These are phyloP conservation scores for Incurvaria masculella DNA, from an alignment of 2,888 invertebrate species.

Conservation along the genomic window DNA sequence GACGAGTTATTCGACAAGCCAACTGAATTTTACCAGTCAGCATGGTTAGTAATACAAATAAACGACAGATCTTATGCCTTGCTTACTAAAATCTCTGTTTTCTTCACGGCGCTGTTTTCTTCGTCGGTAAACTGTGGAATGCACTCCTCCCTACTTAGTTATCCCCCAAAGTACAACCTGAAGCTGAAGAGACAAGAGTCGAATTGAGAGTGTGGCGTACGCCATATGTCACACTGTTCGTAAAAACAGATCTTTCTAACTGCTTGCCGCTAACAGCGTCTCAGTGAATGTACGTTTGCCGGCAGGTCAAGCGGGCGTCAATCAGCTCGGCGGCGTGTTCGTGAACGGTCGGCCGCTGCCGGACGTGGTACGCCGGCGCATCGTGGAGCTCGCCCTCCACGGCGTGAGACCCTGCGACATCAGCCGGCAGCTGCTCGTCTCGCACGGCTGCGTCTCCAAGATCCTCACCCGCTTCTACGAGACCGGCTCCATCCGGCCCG, in stretches of 20 bases:
- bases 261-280: background rate
- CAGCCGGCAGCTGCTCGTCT: slow-evolving; percentile 90
- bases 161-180: too few species aligned
- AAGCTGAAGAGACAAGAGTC: too few species aligned
- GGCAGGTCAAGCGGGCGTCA: slow-evolving; percentile 94
- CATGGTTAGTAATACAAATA: too few species aligned
- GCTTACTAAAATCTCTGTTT: too few species aligned
- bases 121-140: too few species aligned
- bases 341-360: slow-evolving; percentile 97
- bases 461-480: slow-evolving; percentile 95
- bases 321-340: slow-evolving; percentile 95
- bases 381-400: slow-evolving; percentile 91
- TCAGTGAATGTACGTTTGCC: slow-evolving; percentile 10
- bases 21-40: too few species aligned
- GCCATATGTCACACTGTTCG: too few species aligned
- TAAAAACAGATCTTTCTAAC: background rate
- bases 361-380: slow-evolving; percentile 88
- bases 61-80: too few species aligned
- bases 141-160: too few species aligned
- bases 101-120: too few species aligned
- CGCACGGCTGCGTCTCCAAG: slow-evolving; percentile 97
- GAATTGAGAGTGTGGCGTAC: too few species aligned
- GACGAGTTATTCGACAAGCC: too few species aligned
- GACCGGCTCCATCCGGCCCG: slow-evolving; percentile 93
- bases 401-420: slow-evolving; percentile 97